phyloP scores from a whole-genome alignment of 2,888 invertebrate species.

The Neoascia interrupta region DNA sequence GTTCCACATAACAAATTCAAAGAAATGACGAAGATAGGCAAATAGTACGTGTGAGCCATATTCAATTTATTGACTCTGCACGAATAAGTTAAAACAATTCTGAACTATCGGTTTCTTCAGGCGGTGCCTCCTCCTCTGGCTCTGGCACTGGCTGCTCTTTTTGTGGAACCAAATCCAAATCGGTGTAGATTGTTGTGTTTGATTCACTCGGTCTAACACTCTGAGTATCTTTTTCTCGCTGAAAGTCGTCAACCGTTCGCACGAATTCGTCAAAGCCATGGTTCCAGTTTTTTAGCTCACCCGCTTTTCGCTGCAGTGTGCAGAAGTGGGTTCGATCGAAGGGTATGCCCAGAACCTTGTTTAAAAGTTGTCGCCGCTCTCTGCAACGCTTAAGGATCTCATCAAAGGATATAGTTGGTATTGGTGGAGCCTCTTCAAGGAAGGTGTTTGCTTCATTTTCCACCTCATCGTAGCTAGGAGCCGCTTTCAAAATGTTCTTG shows the following conservation, averaged over 20 bases:
- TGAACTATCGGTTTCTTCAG: too few relatives aligned
- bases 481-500: conserved; percentile 70
- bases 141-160: conserved; percentile 18
- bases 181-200: background rate
- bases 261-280: conserved; percentile 72
- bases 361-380: conserved; percentile 75
- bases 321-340: conserved; percentile 75
- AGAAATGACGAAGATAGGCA: conserved; percentile 17
- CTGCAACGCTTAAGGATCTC: conserved; percentile 76
- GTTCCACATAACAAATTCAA: conserved; percentile 49
- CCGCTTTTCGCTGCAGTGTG: conserved; percentile 70
- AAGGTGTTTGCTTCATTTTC: conserved; percentile 70
- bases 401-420: conserved; percentile 73
- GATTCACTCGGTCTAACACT: background rate
- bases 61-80: conserved; percentile 29
- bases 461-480: conserved; percentile 71
- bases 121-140: background rate
- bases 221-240: background rate
- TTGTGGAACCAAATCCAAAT: conserved; percentile 12
- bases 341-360: conserved; percentile 76
- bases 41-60: conserved; percentile 35
- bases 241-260: too few relatives aligned
- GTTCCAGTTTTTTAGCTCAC: conserved; percentile 73
- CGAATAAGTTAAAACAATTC: too few relatives aligned
- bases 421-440: conserved; percentile 71